phyloP scores from a whole-genome alignment of 1,140 invertebrate species.

The Linepithema humile region DNA sequence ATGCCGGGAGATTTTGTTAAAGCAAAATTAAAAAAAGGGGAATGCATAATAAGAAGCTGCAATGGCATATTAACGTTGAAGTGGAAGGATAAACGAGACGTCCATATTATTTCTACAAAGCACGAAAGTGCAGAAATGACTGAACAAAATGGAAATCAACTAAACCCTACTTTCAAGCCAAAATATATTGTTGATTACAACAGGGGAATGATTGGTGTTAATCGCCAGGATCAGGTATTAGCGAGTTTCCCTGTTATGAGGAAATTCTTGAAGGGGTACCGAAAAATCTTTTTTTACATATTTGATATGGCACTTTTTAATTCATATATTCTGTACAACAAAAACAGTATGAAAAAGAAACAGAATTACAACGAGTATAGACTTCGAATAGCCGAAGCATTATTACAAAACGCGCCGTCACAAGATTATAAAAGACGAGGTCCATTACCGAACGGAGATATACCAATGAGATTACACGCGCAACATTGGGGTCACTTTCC shows the following conservation, averaged over 20 bases:
- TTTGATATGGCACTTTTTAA: conserved; percentile 48
- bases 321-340: conserved; percentile 52
- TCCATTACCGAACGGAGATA: conserved; percentile 30
- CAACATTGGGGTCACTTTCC: conserved; percentile 57
- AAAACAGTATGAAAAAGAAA: conserved; percentile 36
- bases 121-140: conserved; percentile 53
- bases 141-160: conserved; percentile 34
- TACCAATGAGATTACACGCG: conserved; percentile 36
- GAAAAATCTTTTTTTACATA: conserved; percentile 51
- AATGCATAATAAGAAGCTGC: conserved; percentile 47
- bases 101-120: conserved; percentile 57
- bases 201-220: conserved; percentile 53
- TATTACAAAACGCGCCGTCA: conserved; percentile 36
- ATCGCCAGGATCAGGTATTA: conserved; percentile 50
- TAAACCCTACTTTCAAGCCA: conserved; percentile 44
- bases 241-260: conserved; percentile 52
- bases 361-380: conserved; percentile 46
- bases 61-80: conserved; percentile 56
- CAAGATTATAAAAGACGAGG: conserved; percentile 34
- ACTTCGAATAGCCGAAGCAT: conserved; percentile 47
- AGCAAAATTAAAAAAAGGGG: conserved; percentile 57
- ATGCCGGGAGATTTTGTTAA: conserved; percentile 59
- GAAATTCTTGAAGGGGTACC: conserved; percentile 46
- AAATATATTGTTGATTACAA: conserved; percentile 55
- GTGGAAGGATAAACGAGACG: conserved; percentile 57